Evolutionary conservation across 2,888 invertebrate genomes (phyloP), one percentile per base, ranked within the genome.

Genomic region (Alloplasta piceator): DNA sequence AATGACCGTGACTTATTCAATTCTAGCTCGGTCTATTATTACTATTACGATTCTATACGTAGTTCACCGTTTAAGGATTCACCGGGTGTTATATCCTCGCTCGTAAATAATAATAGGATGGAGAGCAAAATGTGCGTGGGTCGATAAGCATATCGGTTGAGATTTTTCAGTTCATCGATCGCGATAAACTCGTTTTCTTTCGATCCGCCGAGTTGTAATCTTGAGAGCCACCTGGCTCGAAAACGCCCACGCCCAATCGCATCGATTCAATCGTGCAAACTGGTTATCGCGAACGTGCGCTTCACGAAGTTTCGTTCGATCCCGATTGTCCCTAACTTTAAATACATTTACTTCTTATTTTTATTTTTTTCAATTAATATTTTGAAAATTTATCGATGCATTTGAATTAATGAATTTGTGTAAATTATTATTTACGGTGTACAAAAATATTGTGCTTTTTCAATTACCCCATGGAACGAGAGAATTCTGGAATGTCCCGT

Each of bases 241-340:
- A 75, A 80, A 88, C 87, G 80, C 88, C 88, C 77, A 87, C 87
- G 76, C 84, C 81, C 85, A 83, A 86, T 84, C 67, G 75, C 26
- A 26, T 26, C 26, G 6, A 52, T 71, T n/a, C 52, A 63, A 56
- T 64, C 43, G 73, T 55, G 72, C 70, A 72, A 84, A 83, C 77
- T 80, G 82, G 84, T 84, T 85, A 75, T 56, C 60, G 7, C 50
- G 55, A 10, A 14, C 16, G 41, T 39, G 39, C 38, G 14, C 43
- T 68, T 43, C 56, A 58, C 38, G 26, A 43, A 12, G 46, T 39
- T 48, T 36, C n/a, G 14, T 41, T 61, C 55, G 66, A 52, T 67
- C 14, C 14, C 38, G 55, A 58, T 66, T 66, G 43, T 14, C 26
- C 26, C 26, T 1, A 26, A 26, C 7, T 50, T 63, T 26, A 7